Conservation (phyloP, 2,797 vertebrate species). For the Microctenopoma lineatum region DNA sequence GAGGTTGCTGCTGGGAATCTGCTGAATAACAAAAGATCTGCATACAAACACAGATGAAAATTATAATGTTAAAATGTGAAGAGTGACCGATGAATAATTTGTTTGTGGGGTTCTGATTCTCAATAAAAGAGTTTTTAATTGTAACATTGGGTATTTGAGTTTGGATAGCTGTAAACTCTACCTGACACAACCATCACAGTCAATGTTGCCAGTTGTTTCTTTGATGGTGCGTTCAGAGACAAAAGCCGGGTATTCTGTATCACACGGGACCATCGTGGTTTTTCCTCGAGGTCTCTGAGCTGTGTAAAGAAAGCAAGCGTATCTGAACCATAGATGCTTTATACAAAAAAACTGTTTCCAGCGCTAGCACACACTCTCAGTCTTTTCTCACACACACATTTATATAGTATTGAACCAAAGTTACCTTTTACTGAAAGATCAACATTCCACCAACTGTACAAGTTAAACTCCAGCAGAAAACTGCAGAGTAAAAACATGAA, state of each 20-base stretch:
- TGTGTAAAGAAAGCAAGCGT: conserved; percentile 56
- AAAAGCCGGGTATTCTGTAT: conserved; percentile 98
- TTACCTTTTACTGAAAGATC: conserved; percentile 93
- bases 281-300: conserved; percentile 90
- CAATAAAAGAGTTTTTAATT: not conserved
- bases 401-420: not conserved
- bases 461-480: conserved; percentile 97
- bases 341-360: conserved; percentile 4
- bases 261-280: conserved; percentile 94
- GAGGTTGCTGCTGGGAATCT: conserved; percentile 99
- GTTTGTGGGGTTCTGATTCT: not conserved
- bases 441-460: conserved; percentile 97
- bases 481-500: conserved; percentile 75
- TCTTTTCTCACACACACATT: not conserved
- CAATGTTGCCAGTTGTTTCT: conserved; percentile 94
- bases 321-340: not conserved
- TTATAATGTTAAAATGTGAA: not conserved
- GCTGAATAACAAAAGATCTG: conserved; percentile 99
- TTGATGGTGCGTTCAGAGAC: conserved; percentile 98
- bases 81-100: not conserved
- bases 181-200: conserved; percentile 94
- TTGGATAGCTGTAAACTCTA: conserved; percentile 70
- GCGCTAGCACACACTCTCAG: not conserved
- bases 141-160: not conserved
- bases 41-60: conserved; percentile 34